Base-by-base conservation (phyloP, 1,140 invertebrate species). In the Drosophila nasuta region DNA sequence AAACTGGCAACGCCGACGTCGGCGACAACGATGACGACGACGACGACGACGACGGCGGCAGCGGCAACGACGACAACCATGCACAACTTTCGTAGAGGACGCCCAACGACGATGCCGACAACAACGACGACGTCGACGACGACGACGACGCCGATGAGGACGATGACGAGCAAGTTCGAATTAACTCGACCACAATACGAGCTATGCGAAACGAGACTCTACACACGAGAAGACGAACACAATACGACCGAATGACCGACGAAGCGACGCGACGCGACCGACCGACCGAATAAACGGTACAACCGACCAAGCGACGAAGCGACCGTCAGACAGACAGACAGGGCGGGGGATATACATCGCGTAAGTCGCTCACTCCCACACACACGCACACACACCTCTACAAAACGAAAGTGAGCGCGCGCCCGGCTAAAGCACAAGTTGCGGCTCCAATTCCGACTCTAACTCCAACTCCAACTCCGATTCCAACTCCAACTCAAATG, bases 161-260 rank as follows among this genome's bases (percentile, higher is more conserved):
- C 46, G 54, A 70, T 45, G 48, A 75, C 72, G 79, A 81, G 58
- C 68, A 74, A 74, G 81, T 83, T 79, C 73, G 73, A 85, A 86
- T 81, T 81, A 86, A 85, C 81, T 85, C 82, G 82, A 85, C 81
- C 81, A 78, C 81, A 85, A 81, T 77, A 73, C 71, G 71, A 82
- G 79, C 69, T 51, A 17, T 43, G 63, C 33, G 51, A 78, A 75
- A 41, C 62, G 77, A 68, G 63, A 69, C 59, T 49, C 51, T 54
- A 38, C 46, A 49, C 59, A 63, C 25, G 38, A 64, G 28, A 35
- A 4, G 20, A 25, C 51, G 51, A n/a, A 54, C 51, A 57, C 54
- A 20, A 20, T 57, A 4, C 46, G 8, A 15, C 58, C 11, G 5
- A 28, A 4, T 17, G 8, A 15, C 58, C 11, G 5, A 28, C 66